Base-by-base conservation (phyloP, 2,888 invertebrate species). In the Tanypteryx hageni region DNA sequence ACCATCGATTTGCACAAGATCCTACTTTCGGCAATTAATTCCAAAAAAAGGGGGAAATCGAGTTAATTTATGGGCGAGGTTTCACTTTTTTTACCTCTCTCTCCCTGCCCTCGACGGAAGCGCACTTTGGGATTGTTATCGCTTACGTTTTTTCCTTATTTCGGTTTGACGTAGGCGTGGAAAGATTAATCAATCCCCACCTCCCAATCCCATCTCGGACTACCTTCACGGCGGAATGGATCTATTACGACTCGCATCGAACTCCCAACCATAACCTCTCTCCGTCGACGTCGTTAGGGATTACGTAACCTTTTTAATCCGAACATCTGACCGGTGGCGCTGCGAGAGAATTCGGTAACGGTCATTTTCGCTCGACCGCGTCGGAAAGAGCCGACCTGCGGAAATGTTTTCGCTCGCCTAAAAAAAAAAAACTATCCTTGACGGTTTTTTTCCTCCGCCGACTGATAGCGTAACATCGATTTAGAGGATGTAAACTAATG, bases 261-360 rank as follows among this genome's bases (percentile, higher is more conserved):
- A n/a, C 18, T 27, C 64, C 61, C 31, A 27, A 44, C 64, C 68
- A 83, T 16, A 57, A 44, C 56, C 56, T 83, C 16, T 83, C 83
- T 83, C 18, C 83, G 18, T 56, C 56, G 56, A 56, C 56, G 82
- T 10, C 68, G 61, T 27, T 61, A 7, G 14, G 27, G 14, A 83
- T 83, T 83, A 58, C 85, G 59, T 59, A 86, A 57, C 85, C 58
- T 31, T 44, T 31, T 16, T 89, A 89, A 64, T 89, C 64, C 64
- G 0, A 1, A 27, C 8, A 31, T 59, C 31, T 61, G 18, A 31
- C 13, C 89, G 61, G 27, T 86, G 61, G 61, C 59, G 18, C 16
- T n/a, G 64, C 57, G 86, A 14, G 86, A 61, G 18, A 18, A 61
- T 61, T 86, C 61, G 31, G 61, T 27, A 64, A 61, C 64, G 31